phyloP scores from a whole-genome alignment of 2,888 invertebrate species.

The Oscheius sp. region DNA sequence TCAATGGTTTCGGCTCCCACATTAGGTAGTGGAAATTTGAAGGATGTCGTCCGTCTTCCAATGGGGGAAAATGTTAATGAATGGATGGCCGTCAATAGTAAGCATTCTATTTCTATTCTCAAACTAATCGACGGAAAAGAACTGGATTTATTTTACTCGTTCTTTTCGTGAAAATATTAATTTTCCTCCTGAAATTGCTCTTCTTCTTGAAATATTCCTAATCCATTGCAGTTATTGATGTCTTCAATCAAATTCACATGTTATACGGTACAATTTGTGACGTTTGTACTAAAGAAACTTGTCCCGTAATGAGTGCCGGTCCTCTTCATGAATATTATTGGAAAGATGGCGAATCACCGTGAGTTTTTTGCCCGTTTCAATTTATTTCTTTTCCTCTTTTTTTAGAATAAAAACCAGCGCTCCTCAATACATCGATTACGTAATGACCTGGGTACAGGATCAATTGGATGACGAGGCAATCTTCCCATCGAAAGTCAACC shows the following conservation, averaged over 20 bases:
- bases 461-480: constrained; percentile 97
- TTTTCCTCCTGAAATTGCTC: too few species aligned
- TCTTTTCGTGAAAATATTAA: too few species aligned
- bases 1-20: constrained; percentile 85
- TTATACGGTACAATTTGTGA: constrained; percentile 99
- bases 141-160: too few species aligned
- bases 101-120: constrained; percentile 74
- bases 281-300: constrained; percentile 96
- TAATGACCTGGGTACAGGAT: constrained; percentile 99
- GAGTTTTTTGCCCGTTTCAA: constrained; percentile 20
- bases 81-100: constrained; percentile 99
- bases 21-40: constrained; percentile 93
- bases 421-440: constrained; percentile 88
- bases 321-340: constrained; percentile 99
- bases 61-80: constrained; percentile 98
- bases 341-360: constrained; percentile 95
- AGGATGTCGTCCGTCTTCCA: constrained; percentile 85
- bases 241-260: constrained; percentile 99
- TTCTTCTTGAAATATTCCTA: too few species aligned
- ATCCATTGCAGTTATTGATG: constrained; percentile 87
- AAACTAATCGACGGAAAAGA: too few species aligned
- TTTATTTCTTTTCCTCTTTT: background rate
- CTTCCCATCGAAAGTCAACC: constrained; percentile 94
- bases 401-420: constrained; percentile 50
- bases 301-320: constrained; percentile 86